A percentile compares a stretch with the other conserved stretches of the same genome.
These are phyloP conservation scores for Hypotaenidia philippensis DNA, from an alignment of 2,797 vertebrate genomes.

Conservation along the genomic window DNA sequence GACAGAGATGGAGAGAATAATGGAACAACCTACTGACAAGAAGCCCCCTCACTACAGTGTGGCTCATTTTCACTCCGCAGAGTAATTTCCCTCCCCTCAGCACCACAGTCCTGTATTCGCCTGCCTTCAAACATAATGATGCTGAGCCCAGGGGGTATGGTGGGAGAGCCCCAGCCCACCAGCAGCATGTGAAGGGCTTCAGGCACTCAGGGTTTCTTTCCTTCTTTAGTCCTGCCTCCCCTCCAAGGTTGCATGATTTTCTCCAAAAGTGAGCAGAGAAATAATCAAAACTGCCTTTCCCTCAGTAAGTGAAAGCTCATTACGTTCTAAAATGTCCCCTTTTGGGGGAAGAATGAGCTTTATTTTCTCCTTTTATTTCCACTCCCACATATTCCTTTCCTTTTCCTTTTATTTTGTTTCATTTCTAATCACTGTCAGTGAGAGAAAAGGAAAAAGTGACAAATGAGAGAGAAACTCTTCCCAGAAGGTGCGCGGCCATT, in stretches of 20 bases:
- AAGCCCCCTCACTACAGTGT: neutral
- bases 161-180: neutral
- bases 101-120: fast-evolving
- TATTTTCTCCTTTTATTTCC: neutral
- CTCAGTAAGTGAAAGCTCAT: neutral
- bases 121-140: neutral
- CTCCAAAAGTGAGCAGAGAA: neutral
- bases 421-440: neutral
- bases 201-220: neutral
- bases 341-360: neutral
- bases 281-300: neutral
- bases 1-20: neutral
- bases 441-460: neutral
- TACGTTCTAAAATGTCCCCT: neutral
- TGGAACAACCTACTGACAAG: neutral
- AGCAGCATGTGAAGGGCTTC: fast-evolving
- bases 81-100: neutral
- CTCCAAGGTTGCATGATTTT: neutral
- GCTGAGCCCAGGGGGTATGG: neutral
- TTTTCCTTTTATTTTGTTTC: neutral
- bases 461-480: neutral
- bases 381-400: neutral
- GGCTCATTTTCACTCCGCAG: neutral
- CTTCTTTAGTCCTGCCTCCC: neutral
- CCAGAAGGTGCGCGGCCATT: neutral